Percentiles rank a stretch among this genome's conserved stretches.
Conservation (phyloP, 2,113 vertebrate genomes). For the Pelmatolapia mariae region DNA sequence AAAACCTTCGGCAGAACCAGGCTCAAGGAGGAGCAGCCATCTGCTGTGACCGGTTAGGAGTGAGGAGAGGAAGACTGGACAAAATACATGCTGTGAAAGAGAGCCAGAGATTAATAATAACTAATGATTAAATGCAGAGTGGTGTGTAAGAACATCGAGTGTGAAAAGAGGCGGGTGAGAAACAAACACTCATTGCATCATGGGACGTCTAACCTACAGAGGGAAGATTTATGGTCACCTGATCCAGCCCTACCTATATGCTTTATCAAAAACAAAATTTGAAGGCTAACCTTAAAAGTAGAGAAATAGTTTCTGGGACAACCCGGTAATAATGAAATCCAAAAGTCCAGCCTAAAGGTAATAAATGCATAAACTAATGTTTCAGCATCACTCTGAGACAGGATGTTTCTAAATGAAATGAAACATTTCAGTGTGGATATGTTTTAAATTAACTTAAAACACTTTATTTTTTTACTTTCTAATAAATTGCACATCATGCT, state of each 20-base stretch:
- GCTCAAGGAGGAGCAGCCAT: background rate
- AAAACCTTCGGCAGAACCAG: background rate
- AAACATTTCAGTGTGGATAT: background rate
- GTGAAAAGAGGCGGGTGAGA: background rate
- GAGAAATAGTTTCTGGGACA: background rate
- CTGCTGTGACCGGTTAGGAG: accelerated
- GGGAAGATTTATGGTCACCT: background rate
- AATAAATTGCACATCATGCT: background rate
- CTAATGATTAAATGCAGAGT: background rate
- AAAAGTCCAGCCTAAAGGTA: background rate
- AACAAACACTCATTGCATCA: background rate
- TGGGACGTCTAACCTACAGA: background rate
- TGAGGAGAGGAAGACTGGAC: background rate
- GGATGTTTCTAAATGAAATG: background rate
- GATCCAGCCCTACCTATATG: background rate
- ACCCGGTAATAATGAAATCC: background rate
- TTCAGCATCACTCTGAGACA: background rate
- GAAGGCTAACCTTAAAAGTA: background rate
- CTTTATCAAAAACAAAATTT: background rate
- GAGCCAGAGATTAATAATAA: background rate
- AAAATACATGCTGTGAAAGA: background rate
- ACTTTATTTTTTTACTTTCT: background rate
- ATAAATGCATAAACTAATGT: background rate
- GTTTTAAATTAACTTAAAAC: background rate
- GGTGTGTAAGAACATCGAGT: accelerated